Evolutionary conservation across 2,888 invertebrate genomes (phyloP).

Genomic region (Ectobius pallidus): DNA sequence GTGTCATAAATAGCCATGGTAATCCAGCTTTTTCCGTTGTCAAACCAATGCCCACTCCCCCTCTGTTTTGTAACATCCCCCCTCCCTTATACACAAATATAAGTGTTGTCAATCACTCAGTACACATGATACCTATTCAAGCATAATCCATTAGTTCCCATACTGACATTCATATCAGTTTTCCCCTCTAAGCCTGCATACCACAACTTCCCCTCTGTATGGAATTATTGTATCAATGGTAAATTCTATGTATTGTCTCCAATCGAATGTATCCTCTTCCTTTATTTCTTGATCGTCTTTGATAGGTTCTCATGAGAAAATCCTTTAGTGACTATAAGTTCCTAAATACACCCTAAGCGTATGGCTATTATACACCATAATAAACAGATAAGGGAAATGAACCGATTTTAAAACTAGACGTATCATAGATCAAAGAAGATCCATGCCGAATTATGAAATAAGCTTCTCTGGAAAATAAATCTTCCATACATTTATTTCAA

Average conservation of each 20-base stretch:
- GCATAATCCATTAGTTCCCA: conserved; percentile 14
- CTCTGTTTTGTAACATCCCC: neutral
- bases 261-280: neutral
- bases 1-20: neutral
- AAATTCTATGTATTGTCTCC: neutral
- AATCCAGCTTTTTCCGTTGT: neutral
- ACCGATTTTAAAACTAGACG: no score
- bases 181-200: neutral
- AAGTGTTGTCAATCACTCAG: neutral
- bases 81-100: neutral
- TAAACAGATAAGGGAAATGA: no score
- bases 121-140: neutral
- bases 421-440: no score
- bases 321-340: neutral
- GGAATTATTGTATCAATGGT: neutral
- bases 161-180: neutral
- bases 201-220: neutral
- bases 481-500: no score
- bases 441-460: no score
- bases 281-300: conserved; percentile 18
- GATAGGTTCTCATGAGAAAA: conserved; percentile 29
- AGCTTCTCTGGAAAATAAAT: no score
- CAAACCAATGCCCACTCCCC: neutral
- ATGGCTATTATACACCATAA: no score
- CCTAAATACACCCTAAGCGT: no score